Evolutionary conservation across 2,797 vertebrate genomes (phyloP), one percentile per base, ranked within the genome.

Genomic region (Glyptemys insculpta): DNA sequence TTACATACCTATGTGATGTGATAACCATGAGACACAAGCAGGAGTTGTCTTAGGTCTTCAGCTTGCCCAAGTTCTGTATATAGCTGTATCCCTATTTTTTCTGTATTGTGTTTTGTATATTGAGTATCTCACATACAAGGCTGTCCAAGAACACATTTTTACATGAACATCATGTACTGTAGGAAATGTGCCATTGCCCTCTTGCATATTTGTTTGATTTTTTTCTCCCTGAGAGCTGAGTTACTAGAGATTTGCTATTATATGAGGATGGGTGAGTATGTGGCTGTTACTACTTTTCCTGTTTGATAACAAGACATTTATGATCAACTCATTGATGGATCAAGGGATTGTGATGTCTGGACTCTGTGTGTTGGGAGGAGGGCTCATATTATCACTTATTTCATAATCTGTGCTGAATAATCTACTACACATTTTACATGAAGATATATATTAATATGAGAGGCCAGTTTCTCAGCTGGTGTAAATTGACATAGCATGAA

Each of bases 81-180:
- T 95, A 97, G 92, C 80, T 96, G 96, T 97, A 97, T 97, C 89
- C 90, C 93, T 47, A 0, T 0, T 91, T 97, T 29, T 85, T 95
- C 90, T 94, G 94, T 88, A 95, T 96, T 85, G 89, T 91, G 84
- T 79, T 94, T 96, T 94, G 41, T 56, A 92, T 86, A 57, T 0
- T 0, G 95, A 88, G 92, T 87, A 94, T 96, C 93, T 4, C n/a
- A 90, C 0, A 10, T 81, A 87, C 57, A 68, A 95, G 92, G 92
- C 76, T 56, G 93, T 96, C 96, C 95, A 97, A 96, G 89, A 94
- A 95, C 88, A 85, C 88, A 92, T 97, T 97, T 83, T 97, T 97
- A 94, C 94, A 76, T 89, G 96, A 96, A 97, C 93, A 96, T 76
- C 79, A 81, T 93, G 97, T 97, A 89, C 95, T 93, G 89, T 14